Base-by-base conservation (phyloP, 2,888 invertebrate genomes). In the Protula sp. region DNA sequence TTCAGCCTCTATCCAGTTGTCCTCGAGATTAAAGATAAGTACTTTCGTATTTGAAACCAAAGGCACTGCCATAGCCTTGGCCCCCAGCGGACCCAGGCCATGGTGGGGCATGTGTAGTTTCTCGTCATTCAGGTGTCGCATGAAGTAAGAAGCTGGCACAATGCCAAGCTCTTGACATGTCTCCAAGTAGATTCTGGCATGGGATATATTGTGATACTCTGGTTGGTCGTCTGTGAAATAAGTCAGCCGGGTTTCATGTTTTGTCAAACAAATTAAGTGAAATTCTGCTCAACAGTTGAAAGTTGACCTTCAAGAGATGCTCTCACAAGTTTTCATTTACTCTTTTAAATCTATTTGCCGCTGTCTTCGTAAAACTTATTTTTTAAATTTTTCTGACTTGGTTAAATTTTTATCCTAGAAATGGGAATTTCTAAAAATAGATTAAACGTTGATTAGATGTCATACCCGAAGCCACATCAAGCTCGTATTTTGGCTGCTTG, bases 1-100 rank as follows among this genome's bases (percentile, higher is more conserved):
- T 47, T 70, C 72, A 1, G 62, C 65, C 27, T 72, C 72, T 47
- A 78, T 58, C 72, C 76, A 74, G 68, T 78, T 78, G 59, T 74
- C 76, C 31, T 71, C 67, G 1, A 78, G 66, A 55, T 78, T 73
- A 30, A 78, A 65, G 1, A 51, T 53, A 9, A 70, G 53, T 2
- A 76, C 66, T 1, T 65, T 57, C 4, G 74, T 74, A 59, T 77
- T 78, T 52, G 59, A 67, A 74, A 69, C 63, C 2, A 77, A 61
- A 0, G 76, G 70, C 3, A 69, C 57, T 1, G 76, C 61, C 22
- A 78, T 60, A 3, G 76, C 76, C 62, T 72, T 74, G 19, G 72
- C 70, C 3, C 76, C 77, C 2, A 62, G 59, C 2, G 72, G 64
- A 1, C 75, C 75, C 2, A 77, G 69, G 0, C 76, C 75, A 55